Evolutionary conservation across 2,797 vertebrate species (phyloP).

Genomic region (Avahi laniger): DNA sequence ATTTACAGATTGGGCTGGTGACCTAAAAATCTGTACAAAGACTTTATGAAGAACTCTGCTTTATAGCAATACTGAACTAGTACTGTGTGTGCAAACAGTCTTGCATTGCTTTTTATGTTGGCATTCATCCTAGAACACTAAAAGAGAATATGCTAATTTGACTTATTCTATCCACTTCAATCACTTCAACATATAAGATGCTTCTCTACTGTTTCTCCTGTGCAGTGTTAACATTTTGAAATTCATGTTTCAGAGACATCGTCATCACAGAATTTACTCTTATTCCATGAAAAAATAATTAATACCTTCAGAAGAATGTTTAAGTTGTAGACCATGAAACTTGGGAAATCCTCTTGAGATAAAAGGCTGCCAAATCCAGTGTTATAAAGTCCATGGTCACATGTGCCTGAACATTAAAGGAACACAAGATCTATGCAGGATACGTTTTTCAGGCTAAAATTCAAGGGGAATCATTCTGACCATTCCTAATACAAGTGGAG

Average conservation of each 20-base stretch:
- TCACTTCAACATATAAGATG: slow-evolving; percentile 26
- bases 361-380: slow-evolving; percentile 58
- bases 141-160: background rate
- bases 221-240: slow-evolving; percentile 5
- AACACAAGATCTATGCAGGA: slow-evolving; percentile 68
- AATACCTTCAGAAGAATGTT: slow-evolving; percentile 28
- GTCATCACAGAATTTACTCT: slow-evolving; percentile 59
- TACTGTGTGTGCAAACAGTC: background rate
- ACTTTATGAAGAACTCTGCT: background rate
- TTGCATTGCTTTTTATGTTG: background rate
- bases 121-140: slow-evolving; percentile 14
- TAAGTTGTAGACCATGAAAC: slow-evolving; percentile 11
- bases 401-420: slow-evolving; percentile 62
- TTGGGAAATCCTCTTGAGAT: slow-evolving; percentile 56
- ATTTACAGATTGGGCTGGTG: background rate
- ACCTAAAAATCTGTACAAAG: background rate
- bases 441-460: background rate
- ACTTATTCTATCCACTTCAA: slow-evolving; percentile 2
- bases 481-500: background rate
- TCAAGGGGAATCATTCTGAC: background rate
- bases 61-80: background rate
- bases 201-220: background rate
- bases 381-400: slow-evolving; percentile 34
- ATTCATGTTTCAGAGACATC: slow-evolving; percentile 36
- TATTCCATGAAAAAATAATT: background rate